Evolutionary conservation across 2,888 invertebrate genomes (phyloP).

Genomic region (Panopea generosa): DNA sequence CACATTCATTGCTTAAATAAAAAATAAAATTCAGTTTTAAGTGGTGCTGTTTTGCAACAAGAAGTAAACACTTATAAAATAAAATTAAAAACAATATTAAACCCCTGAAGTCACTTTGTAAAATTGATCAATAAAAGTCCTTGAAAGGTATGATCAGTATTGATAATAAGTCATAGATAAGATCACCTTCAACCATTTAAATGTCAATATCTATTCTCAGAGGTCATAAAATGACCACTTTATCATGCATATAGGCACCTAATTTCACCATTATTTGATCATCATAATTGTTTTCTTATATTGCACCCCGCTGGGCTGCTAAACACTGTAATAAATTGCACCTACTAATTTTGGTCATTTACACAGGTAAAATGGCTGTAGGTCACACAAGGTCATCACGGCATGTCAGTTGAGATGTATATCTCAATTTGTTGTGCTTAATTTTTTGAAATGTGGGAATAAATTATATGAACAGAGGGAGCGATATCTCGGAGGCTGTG

Average conservation of each 20-base stretch:
- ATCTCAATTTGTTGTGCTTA: slow-evolving; percentile 29
- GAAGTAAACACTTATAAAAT: no score
- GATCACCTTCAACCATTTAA: background rate
- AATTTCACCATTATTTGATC: slow-evolving; percentile 21
- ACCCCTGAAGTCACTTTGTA: no score
- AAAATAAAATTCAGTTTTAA: no score
- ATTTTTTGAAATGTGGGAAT: slow-evolving; percentile 7
- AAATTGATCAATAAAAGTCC: background rate
- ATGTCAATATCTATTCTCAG: background rate
- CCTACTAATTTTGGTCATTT: slow-evolving; percentile 48
- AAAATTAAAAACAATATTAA: no score
- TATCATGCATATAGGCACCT: slow-evolving; percentile 13
- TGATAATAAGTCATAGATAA: background rate
- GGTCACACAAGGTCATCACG: slow-evolving; percentile 31
- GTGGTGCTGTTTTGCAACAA: no score
- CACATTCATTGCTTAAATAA: no score
- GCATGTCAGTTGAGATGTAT: slow-evolving; percentile 16
- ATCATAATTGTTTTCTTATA: slow-evolving; percentile 34
- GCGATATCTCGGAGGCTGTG: no score
- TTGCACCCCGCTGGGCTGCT: slow-evolving; percentile 21
- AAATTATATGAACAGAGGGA: no score
- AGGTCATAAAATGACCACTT: slow-evolving; percentile 29
- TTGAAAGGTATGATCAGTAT: slow-evolving; percentile 6
- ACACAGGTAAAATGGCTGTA: slow-evolving; percentile 27
- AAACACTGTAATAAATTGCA: slow-evolving; percentile 39